Base-by-base conservation (phyloP, 2,888 invertebrate species). In the Cynaeus angustus region DNA sequence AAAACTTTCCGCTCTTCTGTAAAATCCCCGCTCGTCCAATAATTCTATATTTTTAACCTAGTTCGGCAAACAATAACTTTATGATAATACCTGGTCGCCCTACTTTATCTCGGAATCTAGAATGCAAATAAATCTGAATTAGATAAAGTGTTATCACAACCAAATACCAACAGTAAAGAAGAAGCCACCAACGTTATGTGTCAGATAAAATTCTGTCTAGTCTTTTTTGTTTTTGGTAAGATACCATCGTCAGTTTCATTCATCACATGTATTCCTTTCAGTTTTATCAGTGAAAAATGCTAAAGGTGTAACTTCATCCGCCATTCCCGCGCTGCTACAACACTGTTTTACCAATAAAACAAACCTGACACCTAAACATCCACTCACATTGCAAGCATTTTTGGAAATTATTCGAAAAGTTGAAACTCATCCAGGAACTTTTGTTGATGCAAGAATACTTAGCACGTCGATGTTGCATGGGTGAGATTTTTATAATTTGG, bases 371-470 rank as follows among this genome's bases (percentile, higher is more conserved):
- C 78, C 86, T 13, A 83, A 84, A 48, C 86, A 89, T 21, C 91
- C 91, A 0, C 83, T 88, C 69, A 88, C 89, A 12, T 81, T 91
- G 3, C 88, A 88, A 72, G 85, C 89, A 0, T 84, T 90, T 59
- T 83, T 91, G 14, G 91, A 91, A 61, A 81, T 92, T 8, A 75
- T 92, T 30, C 86, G 88, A 75, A 91, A 90, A 83, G 82, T 91
- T 62, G 92, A 92, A 80, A 80, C 83, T 59, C 76, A 83, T 52
- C 84, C 87, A 41, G 84, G 86, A 0, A 86, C 86, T 72, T 83
- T 88, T 4, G 87, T 85, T 68, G 84, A 91, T 76, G 85, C 90
- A 79, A 86, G 90, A 77, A 80, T 87, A 67, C 83, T 91, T 48
- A 86, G 88, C 64, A 85, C 88, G 9, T 86, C 88, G 5, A 81